Evolutionary conservation across 2,888 invertebrate genomes (phyloP), one percentile per base, ranked within the genome.

Genomic region (Parnassius mnemosyne): DNA sequence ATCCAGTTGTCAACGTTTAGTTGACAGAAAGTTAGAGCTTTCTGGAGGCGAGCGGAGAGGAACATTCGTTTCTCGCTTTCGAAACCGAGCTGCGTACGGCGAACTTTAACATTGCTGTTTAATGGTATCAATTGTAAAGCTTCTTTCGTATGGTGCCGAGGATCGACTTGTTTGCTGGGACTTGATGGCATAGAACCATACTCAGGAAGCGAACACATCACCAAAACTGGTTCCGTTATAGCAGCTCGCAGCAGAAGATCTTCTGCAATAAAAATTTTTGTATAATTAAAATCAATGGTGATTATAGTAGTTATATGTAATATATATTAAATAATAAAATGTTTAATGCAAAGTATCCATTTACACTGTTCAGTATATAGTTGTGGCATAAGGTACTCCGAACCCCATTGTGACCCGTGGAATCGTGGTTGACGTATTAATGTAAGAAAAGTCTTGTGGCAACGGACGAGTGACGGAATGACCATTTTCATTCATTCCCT

Each of bases 11-110:
- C 93, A 81, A 93, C 93, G 77, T 93, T 93, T 56, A 92, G 89
- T 84, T 93, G 93, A 87, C 94, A 94, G 87, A 93, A 94, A 71
- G 93, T 92, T 76, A 94, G 87, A 73, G 94, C 94, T 81, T 93
- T 92, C 76, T 94, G 94, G 66, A 94, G 92, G 68, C 93, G 90
- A 66, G 94, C 92, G 67, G 94, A 93, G 79, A 94, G 93, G 80
- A 94, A 93, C 80, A 94, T 92, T 63, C 93, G 84, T 70, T 93
- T 93, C 71, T 94, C 94, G 65, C 92, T 93, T 68, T 93, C 93
- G 75, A 93, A 93, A 62, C 93, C 93, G 66, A 94, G 92, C 74
- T 93, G 92, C 20, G 94, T 93, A 74, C 93, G 92, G 50, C 90
- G 88, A 58, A 92, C 78, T 68, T 83, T 85, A 64, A 83, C 76